These are phyloP conservation scores for Tetramorium parvispinum DNA, from an alignment of 1,140 invertebrate genomes.

Conservation along the genomic window DNA sequence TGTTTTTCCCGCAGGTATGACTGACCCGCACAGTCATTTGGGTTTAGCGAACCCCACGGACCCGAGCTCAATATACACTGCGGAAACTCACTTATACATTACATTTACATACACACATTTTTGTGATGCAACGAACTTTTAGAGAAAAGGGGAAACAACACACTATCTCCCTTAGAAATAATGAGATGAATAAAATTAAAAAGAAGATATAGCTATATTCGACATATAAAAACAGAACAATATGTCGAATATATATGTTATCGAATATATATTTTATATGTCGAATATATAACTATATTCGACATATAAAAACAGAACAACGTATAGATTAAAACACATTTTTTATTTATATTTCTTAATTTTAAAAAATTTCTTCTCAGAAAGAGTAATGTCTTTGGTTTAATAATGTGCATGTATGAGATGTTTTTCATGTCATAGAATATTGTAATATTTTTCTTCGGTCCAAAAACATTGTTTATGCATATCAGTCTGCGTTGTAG, in stretches of 20 bases:
- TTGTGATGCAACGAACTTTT: background rate
- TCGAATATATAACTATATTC: no score
- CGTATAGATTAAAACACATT: background rate
- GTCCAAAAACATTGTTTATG: conserved; percentile 14
- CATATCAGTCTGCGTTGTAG: background rate
- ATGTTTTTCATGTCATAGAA: background rate
- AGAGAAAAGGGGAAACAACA: background rate
- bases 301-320: background rate
- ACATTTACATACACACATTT: background rate
- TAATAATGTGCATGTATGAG: background rate
- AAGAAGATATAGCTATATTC: background rate
- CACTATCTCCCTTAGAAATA: background rate
- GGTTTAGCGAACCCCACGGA: background rate
- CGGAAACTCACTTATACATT: no score
- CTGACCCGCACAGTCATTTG: background rate
- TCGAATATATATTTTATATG: no score
- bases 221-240: no score
- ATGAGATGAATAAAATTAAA: background rate
- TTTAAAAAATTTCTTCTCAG: background rate
- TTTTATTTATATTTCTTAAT: background rate
- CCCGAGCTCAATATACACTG: background rate
- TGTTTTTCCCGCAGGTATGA: background rate
- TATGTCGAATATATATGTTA: no score
- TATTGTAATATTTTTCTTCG: conserved; percentile 7
- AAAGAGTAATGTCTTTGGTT: background rate